Percentiles rank a stretch among this genome's conserved stretches.
Conservation (phyloP, 2,113 vertebrate genomes). For the Callithrix jacchus region DNA sequence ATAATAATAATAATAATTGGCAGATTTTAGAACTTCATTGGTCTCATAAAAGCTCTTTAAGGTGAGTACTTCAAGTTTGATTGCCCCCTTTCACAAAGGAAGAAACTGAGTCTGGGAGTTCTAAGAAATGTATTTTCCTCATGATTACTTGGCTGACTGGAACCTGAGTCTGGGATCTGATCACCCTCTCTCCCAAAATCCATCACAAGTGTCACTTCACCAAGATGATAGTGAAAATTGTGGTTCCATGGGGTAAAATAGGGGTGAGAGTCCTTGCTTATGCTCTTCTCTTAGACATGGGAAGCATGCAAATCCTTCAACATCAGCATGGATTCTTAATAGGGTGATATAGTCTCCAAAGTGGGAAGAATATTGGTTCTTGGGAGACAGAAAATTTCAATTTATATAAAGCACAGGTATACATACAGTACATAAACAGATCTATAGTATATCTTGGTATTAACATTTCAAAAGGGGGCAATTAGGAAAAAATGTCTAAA, state of each 20-base stretch:
- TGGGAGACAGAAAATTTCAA: neutral
- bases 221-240: neutral
- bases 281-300: neutral
- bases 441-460: neutral
- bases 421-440: neutral
- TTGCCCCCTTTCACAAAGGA: neutral
- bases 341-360: neutral
- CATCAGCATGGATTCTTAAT: neutral
- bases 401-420: neutral
- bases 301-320: neutral
- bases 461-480: neutral
- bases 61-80: neutral
- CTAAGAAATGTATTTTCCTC: neutral
- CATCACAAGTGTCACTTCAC: neutral
- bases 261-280: neutral
- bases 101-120: neutral
- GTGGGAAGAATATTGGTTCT: neutral
- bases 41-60: neutral
- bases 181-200: neutral
- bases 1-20: neutral
- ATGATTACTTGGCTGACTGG: neutral
- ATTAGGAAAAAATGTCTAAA: neutral
- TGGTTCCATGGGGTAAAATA: neutral
- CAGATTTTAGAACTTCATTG: neutral
- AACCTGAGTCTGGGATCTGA: neutral